Evolutionary conservation across 2,888 invertebrate species (phyloP).

Genomic region (Drosophila acutilabella): DNA sequence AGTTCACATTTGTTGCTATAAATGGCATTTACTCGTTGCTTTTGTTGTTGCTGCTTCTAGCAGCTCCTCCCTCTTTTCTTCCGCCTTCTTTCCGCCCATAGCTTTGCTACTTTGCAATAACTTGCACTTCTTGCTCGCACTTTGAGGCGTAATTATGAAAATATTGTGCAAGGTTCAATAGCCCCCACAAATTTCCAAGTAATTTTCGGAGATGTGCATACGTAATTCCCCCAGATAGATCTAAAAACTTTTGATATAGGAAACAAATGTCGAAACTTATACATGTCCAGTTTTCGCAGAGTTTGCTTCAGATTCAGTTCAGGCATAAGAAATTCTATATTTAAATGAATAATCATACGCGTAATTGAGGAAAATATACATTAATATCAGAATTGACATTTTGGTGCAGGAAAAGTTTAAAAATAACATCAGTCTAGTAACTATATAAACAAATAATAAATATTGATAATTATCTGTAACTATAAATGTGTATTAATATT

Average conservation of each 20-base stretch:
- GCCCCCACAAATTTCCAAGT: constrained; percentile 62
- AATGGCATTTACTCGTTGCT: constrained; percentile 70
- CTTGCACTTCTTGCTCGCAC: constrained; percentile 37
- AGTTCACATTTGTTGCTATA: constrained; percentile 77
- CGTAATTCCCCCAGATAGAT: constrained; percentile 3
- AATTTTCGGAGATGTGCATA: constrained; percentile 45
- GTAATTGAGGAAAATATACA: neutral
- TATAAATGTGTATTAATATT: no score
- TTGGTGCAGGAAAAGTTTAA: neutral
- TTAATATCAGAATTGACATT: neutral
- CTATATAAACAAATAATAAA: neutral
- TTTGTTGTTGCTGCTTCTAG: constrained; percentile 45
- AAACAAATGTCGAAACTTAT: constrained; percentile 39
- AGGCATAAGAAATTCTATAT: neutral
- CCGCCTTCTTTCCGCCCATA: constrained; percentile 17
- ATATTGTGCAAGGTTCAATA: constrained; percentile 78
- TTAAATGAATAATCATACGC: neutral
- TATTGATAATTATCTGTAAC: no score
- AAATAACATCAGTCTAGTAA: neutral
- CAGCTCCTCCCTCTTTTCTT: neutral
- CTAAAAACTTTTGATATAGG: constrained; percentile 21
- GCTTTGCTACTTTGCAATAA: constrained; percentile 42
- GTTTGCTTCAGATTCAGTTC: constrained; percentile 1
- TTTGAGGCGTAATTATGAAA: constrained; percentile 73
- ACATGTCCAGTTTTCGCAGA: constrained; percentile 14